Conservation (phyloP, 2,888 invertebrate species). For the Hypercompe scribonia region DNA sequence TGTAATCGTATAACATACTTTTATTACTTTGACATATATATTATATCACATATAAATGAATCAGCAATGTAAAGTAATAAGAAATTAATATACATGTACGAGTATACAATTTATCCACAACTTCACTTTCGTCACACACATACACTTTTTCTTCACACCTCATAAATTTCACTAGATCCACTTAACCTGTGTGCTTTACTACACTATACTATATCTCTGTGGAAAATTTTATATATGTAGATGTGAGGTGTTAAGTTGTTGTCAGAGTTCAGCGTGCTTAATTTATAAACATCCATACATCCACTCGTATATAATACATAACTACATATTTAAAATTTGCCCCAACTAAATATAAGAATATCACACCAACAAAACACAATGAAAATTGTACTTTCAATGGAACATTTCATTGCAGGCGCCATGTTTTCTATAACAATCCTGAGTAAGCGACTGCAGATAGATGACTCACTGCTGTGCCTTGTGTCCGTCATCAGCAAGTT, state of each 20-base stretch:
- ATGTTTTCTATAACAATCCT: slow-evolving; percentile 79
- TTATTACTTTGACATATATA: background rate
- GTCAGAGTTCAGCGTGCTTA: too few relatives aligned
- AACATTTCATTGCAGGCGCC: slow-evolving; percentile 66
- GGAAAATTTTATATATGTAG: too few relatives aligned
- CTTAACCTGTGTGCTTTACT: background rate
- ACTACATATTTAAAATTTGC: too few relatives aligned
- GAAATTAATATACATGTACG: background rate
- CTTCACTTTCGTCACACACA: background rate
- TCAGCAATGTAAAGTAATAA: background rate
- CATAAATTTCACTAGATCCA: background rate
- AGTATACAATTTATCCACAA: background rate
- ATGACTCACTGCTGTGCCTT: slow-evolving; percentile 76
- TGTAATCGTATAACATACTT: background rate
- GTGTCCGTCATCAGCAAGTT: slow-evolving; percentile 79
- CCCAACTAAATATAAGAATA: too few relatives aligned
- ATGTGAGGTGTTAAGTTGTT: too few relatives aligned
- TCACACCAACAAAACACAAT: too few relatives aligned
- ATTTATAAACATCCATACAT: too few relatives aligned
- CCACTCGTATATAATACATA: too few relatives aligned
- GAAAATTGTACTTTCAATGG: too few relatives aligned
- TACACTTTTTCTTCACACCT: too few relatives aligned
- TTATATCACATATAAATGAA: background rate
- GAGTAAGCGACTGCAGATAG: slow-evolving; percentile 73
- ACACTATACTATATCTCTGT: too few relatives aligned